Evolutionary conservation across 2,888 invertebrate genomes (phyloP), one percentile per base, ranked within the genome.

Genomic region (Carcina quercana): DNA sequence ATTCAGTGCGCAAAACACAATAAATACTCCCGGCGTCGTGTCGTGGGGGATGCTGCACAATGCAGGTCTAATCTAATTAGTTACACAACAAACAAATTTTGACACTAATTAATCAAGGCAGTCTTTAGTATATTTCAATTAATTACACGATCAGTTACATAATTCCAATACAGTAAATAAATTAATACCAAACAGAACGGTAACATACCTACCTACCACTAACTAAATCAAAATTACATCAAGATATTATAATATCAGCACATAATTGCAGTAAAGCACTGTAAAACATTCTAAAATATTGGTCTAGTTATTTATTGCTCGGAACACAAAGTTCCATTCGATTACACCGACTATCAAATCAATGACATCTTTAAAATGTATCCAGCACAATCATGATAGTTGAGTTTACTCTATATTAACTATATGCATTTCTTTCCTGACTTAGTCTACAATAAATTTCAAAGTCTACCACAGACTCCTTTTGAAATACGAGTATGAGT

Each of bases 211-310:
- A 72, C 73, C 47, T 70, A 61, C 64, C 70, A 70, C 49, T 54
- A 61, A 67, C 57, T 58, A 54, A 61, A 71, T 68, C 58, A 59
- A 66, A 71, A 60, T 53, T 54, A 53, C 61, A 57, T 59, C 53
- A 64, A 68, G 66, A 66, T 69, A 69, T n/a, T n/a, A n/a, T 73
- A 72, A 69, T 67, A 71, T 68, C 74, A 72, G 74, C 74, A 68
- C 69, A 72, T 67, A 64, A 67, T 65, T 59, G 64, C 59, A 65
- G 59, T 70, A 71, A 79, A 79, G 73, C 78, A 71, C 62, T 76
- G 72, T 76, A 79, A 75, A 78, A 75, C 66, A 62, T 72, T 75
- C 75, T 82, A 82, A n/a, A 76, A 78, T 74, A 82, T 83, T 82
- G 83, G 82, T 82, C 83, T 82, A 82, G 58, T 70, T 62, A 69